Percentiles rank a stretch among this genome's conserved stretches.
These are phyloP conservation scores for Hydrotaea cyrtoneurina DNA, from an alignment of 2,888 invertebrate species.

Conservation along the genomic window DNA sequence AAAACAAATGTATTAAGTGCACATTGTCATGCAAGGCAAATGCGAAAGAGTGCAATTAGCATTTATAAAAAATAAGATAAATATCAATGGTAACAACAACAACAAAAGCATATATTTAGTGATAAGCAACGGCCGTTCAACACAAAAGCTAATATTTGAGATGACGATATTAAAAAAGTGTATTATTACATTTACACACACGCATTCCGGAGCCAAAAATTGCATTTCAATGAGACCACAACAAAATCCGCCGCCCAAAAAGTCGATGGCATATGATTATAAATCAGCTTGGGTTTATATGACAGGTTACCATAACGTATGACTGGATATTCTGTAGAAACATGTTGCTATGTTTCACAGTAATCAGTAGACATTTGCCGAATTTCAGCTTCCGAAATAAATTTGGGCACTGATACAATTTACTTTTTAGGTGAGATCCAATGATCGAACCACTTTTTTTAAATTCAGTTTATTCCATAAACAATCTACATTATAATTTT, in stretches of 20 bases:
- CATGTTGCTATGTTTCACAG: too few relatives aligned
- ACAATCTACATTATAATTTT: too few relatives aligned
- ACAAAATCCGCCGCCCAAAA: not conserved
- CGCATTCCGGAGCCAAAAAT: not conserved
- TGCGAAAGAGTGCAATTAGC: conserved; percentile 13
- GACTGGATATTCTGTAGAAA: too few relatives aligned
- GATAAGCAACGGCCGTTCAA: not conserved
- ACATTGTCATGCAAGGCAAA: conserved; percentile 36
- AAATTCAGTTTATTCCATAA: too few relatives aligned
- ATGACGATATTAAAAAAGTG: not conserved
- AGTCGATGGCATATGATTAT: too few relatives aligned
- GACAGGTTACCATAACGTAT: too few relatives aligned
- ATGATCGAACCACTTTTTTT: too few relatives aligned
- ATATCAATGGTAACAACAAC: not conserved
- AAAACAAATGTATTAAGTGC: conserved; percentile 4
- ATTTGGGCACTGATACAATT: too few relatives aligned
- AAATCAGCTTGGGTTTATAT: too few relatives aligned
- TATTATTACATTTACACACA: not conserved
- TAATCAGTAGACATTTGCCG: too few relatives aligned
- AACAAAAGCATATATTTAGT: not conserved
- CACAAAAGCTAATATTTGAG: not conserved
- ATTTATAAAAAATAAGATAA: not conserved
- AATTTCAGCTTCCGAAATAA: too few relatives aligned
- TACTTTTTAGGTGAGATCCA: too few relatives aligned
- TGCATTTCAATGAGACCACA: conserved; percentile 6